Percentiles rank a stretch among this genome's conserved stretches.
These are phyloP conservation scores for Rhinichthys osculus DNA, from an alignment of 2,797 vertebrate genomes.

Conservation along the genomic window DNA sequence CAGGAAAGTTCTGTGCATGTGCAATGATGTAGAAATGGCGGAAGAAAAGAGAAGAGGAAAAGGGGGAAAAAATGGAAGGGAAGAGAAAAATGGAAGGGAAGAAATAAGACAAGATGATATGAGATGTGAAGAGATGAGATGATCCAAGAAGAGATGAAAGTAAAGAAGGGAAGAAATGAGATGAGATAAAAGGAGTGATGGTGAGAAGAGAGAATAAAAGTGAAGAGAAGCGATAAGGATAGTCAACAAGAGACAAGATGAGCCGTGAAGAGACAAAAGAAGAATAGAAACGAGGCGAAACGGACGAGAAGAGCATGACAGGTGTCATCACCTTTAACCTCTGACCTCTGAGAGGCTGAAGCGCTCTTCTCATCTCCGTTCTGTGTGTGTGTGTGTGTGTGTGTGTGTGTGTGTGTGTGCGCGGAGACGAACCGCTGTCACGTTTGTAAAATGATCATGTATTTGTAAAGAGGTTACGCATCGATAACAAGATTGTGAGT, in stretches of 20 bases:
- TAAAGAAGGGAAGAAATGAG: slow-evolving; percentile 13
- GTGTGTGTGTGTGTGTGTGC: too few relatives aligned
- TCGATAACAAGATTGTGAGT: slow-evolving; percentile 19
- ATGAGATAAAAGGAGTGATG: too few relatives aligned
- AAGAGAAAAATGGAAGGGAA: not conserved
- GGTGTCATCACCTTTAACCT: slow-evolving; percentile 54
- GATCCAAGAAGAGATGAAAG: slow-evolving; percentile 32
- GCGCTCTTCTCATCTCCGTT: slow-evolving; percentile 3
- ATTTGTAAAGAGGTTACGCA: slow-evolving; percentile 38
- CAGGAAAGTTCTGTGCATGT: not conserved
- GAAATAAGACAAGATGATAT: not conserved
- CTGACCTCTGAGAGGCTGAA: slow-evolving; percentile 47
- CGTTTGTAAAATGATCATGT: slow-evolving; percentile 36
- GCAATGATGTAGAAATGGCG: not conserved
- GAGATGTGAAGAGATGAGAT: not conserved
- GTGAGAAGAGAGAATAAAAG: too few relatives aligned
- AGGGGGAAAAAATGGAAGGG: too few relatives aligned
- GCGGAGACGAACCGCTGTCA: not conserved
- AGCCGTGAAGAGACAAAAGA: slow-evolving; percentile 26
- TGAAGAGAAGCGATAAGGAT: not conserved
- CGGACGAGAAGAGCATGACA: slow-evolving; percentile 36
- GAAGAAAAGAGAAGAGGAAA: too few relatives aligned
- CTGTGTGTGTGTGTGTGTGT: not conserved
- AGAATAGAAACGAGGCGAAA: not conserved
- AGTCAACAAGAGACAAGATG: not conserved